phyloP scores from a whole-genome alignment of 2,113 vertebrate genomes.

The Cavia porcellus region DNA sequence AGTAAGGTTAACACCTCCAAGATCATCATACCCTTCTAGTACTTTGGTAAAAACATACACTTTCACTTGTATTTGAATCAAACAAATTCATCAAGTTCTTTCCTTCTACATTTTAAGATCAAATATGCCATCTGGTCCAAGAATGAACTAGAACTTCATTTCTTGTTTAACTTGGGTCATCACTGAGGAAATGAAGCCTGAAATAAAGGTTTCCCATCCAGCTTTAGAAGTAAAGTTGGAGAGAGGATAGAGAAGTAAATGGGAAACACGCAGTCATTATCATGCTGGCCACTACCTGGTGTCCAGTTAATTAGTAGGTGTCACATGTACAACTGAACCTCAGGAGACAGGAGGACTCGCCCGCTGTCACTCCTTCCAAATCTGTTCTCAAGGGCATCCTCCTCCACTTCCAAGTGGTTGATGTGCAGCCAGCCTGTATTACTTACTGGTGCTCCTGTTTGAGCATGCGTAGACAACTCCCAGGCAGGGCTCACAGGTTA shows the following conservation, averaged over 20 bases:
- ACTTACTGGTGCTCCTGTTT: not conserved
- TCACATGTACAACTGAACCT: not conserved
- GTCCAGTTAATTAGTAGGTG: not conserved
- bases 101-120: too few species aligned
- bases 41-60: too few species aligned
- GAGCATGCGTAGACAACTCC: not conserved
- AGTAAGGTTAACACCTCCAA: too few species aligned
- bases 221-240: not conserved
- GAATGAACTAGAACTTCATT: too few species aligned
- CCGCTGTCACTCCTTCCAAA: not conserved
- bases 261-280: not conserved
- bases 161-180: too few species aligned
- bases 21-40: too few species aligned
- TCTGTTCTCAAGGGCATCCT: not conserved
- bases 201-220: not conserved
- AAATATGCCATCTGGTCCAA: too few species aligned
- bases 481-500: not conserved
- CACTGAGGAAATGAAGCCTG: not conserved
- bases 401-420: not conserved
- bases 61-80: too few species aligned
- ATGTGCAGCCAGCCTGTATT: not conserved
- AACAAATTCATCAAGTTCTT: too few species aligned
- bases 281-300: not conserved
- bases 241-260: not conserved
- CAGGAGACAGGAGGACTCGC: not conserved